These are phyloP conservation scores for Drosophila affinis DNA, from an alignment of 2,888 invertebrate species.

Conservation along the genomic window DNA sequence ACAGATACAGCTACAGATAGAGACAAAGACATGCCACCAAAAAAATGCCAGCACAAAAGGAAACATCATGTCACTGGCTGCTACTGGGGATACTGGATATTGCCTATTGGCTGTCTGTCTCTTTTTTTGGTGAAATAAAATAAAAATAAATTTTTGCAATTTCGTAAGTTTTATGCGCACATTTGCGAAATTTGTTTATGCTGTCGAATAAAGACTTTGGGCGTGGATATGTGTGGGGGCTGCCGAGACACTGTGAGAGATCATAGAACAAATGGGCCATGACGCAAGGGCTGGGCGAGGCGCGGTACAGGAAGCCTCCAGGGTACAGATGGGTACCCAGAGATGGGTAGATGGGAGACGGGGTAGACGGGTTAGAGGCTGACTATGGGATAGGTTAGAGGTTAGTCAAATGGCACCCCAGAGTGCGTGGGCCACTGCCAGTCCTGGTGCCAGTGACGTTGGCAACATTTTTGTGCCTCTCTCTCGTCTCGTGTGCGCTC, in stretches of 20 bases:
- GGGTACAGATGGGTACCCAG: slow-evolving; percentile 8
- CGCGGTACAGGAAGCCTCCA: slow-evolving; percentile 2
- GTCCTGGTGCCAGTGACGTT: slow-evolving; percentile 41
- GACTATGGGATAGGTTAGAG: background rate
- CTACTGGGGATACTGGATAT: background rate
- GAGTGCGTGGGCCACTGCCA: slow-evolving; percentile 17
- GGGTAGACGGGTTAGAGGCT: background rate
- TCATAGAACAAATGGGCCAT: slow-evolving; percentile 45
- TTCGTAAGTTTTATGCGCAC: slow-evolving; percentile 74
- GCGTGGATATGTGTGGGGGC: background rate
- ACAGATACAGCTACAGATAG: slow-evolving; percentile 21
- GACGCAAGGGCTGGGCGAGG: slow-evolving; percentile 5
- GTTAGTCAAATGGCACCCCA: slow-evolving; percentile 11
- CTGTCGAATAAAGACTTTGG: slow-evolving; percentile 19
- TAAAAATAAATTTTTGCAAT: slow-evolving; percentile 73
- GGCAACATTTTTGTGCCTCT: slow-evolving; percentile 31
- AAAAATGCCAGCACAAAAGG: slow-evolving; percentile 26
- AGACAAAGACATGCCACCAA: slow-evolving; percentile 59
- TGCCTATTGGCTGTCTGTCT: background rate
- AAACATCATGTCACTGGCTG: slow-evolving; percentile 5
- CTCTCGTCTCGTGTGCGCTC: slow-evolving; percentile 16
- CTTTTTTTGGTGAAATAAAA: slow-evolving; percentile 52
- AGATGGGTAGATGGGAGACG: background rate
- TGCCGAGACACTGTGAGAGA: background rate
- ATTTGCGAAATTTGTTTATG: slow-evolving; percentile 73